These are phyloP conservation scores for Fringilla coelebs DNA, from an alignment of 2,797 vertebrate species.

Conservation along the genomic window DNA sequence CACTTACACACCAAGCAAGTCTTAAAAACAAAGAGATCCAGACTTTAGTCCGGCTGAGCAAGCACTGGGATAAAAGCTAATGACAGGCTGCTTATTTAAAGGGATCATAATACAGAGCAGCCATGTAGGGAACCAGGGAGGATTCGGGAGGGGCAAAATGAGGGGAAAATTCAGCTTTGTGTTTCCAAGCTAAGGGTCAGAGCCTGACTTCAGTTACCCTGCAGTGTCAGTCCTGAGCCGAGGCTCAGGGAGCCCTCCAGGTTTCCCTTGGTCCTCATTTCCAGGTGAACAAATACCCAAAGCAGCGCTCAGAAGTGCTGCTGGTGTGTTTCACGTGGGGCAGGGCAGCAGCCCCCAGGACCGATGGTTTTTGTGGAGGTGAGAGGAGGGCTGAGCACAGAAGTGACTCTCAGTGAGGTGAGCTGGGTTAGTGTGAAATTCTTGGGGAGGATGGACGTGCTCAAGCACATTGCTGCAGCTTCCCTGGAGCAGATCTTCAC, in stretches of 20 bases:
- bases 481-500: neutral
- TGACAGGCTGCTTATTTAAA: conserved; percentile 71
- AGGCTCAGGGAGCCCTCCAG: neutral
- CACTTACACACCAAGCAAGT: conserved; percentile 65
- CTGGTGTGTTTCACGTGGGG: neutral
- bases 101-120: conserved; percentile 68
- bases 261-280: neutral
- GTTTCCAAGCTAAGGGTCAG: conserved; percentile 47
- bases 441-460: neutral
- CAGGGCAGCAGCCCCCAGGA: neutral
- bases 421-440: neutral
- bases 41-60: conserved; percentile 65
- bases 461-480: neutral
- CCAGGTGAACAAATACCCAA: neutral
- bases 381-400: neutral
- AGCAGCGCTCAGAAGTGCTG: neutral
- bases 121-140: conserved; percentile 56
- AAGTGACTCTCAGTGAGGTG: neutral
- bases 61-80: conserved; percentile 73
- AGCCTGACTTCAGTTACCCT: neutral
- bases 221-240: neutral
- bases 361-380: neutral
- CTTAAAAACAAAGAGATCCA: conserved; percentile 69
- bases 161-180: conserved; percentile 39
- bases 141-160: neutral